Percentiles rank a stretch among this genome's conserved stretches.
These are phyloP conservation scores for Acronicta aceris DNA, from an alignment of 2,888 invertebrate species.

Conservation along the genomic window DNA sequence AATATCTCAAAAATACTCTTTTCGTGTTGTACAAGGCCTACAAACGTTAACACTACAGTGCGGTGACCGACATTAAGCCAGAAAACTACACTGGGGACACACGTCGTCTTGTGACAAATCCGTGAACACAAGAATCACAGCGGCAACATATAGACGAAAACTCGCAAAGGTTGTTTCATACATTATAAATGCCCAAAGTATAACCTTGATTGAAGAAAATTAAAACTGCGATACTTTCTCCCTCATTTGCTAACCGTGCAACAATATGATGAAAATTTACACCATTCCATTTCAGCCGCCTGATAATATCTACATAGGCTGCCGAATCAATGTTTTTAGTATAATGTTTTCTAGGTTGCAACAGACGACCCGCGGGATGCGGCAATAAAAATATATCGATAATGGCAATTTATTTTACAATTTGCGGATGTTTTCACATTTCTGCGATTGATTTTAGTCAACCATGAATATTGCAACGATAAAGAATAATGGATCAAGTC, in stretches of 20 bases:
- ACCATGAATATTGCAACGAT: no score
- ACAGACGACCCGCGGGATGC: not conserved
- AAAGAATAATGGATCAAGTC: no score
- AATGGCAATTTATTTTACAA: not conserved
- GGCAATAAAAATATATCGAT: not conserved
- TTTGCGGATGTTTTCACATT: not conserved
- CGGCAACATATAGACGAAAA: slow-evolving; percentile 2
- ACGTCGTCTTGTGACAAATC: not conserved
- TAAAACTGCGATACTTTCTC: not conserved
- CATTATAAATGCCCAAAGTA: slow-evolving; percentile 19
- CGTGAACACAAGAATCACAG: slow-evolving; percentile 5
- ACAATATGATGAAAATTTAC: slow-evolving; percentile 11
- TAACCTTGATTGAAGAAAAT: slow-evolving; percentile 3
- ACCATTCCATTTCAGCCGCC: not conserved
- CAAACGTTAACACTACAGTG: no score
- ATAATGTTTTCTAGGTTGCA: slow-evolving; percentile 6
- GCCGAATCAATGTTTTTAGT: slow-evolving; percentile 7
- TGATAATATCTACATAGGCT: slow-evolving; percentile 6
- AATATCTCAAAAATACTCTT: no score
- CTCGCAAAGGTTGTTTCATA: slow-evolving; percentile 5
- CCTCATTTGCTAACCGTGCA: slow-evolving; percentile 1
- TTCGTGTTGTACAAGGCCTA: no score
- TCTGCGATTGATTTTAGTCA: no score
- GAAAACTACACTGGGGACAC: no score
- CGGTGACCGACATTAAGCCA: no score